Conservation (phyloP, 2,888 invertebrate species). For the Drosophila setosimentum region DNA sequence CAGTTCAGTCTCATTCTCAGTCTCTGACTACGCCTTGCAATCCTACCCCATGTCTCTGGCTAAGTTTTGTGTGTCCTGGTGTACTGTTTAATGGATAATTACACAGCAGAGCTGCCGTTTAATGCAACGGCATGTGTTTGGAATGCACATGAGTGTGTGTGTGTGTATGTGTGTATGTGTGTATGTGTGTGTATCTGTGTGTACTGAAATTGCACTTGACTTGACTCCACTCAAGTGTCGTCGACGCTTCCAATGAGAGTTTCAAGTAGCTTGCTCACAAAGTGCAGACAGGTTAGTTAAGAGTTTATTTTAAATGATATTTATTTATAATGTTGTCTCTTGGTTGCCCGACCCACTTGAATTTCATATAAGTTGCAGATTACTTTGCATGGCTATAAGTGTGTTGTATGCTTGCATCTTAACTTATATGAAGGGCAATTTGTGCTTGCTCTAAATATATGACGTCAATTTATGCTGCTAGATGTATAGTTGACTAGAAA, state of each 20-base stretch:
- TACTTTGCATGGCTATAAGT: slow-evolving; percentile 54
- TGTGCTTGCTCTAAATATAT: slow-evolving; percentile 38
- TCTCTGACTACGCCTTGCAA: slow-evolving; percentile 2
- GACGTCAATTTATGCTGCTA: slow-evolving; percentile 34
- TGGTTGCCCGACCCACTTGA: slow-evolving; percentile 37
- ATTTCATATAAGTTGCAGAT: slow-evolving; percentile 79
- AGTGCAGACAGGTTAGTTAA: slow-evolving; percentile 79
- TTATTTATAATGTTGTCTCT: slow-evolving; percentile 76
- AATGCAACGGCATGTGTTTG: slow-evolving; percentile 45
- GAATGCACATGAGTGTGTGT: slow-evolving; percentile 21
- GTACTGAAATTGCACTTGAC: slow-evolving; percentile 65
- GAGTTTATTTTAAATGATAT: slow-evolving; percentile 78
- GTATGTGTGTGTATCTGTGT: slow-evolving; percentile 5
- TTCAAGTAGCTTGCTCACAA: slow-evolving; percentile 57
- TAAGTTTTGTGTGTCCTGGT: slow-evolving; percentile 50
- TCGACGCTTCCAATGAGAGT: slow-evolving; percentile 37
- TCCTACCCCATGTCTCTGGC: slow-evolving; percentile 12
- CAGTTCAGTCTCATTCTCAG: slow-evolving; percentile 41
- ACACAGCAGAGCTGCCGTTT: slow-evolving; percentile 71
- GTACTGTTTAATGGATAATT: slow-evolving; percentile 77
- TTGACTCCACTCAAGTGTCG: slow-evolving; percentile 60
- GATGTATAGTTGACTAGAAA: slow-evolving; percentile 28
- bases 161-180: slow-evolving; percentile 2
- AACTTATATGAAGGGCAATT: slow-evolving; percentile 8
- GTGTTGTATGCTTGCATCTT: slow-evolving; percentile 17